Percentiles rank a stretch among this genome's conserved stretches.
These are phyloP conservation scores for Cassiopea xamachana DNA, from an alignment of 30 jellyfish, hydroid and myxozoan species.

Conservation along the genomic window DNA sequence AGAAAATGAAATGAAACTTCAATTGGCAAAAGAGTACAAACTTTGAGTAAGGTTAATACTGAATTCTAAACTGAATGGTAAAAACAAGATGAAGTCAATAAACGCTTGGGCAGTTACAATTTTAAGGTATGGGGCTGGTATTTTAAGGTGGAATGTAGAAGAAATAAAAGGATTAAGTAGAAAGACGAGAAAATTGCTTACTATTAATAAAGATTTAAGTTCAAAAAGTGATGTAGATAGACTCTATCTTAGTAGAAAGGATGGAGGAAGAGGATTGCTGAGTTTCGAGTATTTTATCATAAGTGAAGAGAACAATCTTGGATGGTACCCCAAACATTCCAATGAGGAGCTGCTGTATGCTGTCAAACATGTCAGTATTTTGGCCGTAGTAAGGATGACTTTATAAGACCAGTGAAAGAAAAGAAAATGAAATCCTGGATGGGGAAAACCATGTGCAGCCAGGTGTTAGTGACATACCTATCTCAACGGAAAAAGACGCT, in stretches of 20 bases:
- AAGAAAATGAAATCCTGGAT: not conserved
- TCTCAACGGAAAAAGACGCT: slow-evolving; percentile 5
- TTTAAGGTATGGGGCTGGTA: slow-evolving; percentile 1
- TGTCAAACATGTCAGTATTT: not conserved
- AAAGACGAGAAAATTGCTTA: slow-evolving; percentile 9
- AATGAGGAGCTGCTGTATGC: not conserved
- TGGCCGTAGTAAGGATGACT: not conserved
- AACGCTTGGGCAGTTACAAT: slow-evolving; percentile 1
- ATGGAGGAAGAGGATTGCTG: not conserved
- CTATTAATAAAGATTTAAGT: slow-evolving; percentile 4
- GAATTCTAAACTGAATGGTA: slow-evolving; percentile 13
- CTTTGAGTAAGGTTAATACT: slow-evolving; percentile 2
- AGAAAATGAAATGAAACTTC: not conserved
- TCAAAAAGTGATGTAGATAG: slow-evolving; percentile 23
- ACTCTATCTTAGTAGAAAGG: slow-evolving; percentile 3
- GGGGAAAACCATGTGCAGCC: not conserved
- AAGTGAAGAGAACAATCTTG: slow-evolving; percentile 3
- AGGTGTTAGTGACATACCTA: not conserved
- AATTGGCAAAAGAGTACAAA: not conserved
- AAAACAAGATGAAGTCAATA: not conserved
- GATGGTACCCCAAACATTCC: not conserved
- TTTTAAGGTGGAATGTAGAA: not conserved
- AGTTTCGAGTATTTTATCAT: not conserved
- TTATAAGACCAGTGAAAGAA: not conserved
- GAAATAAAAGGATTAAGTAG: not conserved